Conservation (phyloP, 2,888 invertebrate species). For the Lymantria dispar region DNA sequence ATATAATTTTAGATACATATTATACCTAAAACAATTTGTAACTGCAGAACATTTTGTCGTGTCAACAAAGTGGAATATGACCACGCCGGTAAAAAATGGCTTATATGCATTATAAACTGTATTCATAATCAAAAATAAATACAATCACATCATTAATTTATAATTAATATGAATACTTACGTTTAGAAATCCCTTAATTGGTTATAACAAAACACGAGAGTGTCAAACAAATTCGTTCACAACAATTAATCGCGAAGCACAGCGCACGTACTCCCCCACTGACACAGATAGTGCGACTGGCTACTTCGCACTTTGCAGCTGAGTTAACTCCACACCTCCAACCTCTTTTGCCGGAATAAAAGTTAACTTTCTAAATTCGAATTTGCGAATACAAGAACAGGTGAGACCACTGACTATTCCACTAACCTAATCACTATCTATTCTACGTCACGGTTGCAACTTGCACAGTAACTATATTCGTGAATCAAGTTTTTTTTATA, state of each 20-base stretch:
- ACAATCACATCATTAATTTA: not conserved
- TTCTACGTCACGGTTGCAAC: slow-evolving; percentile 3
- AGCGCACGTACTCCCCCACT: slow-evolving; percentile 51
- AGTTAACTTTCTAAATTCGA: slow-evolving; percentile 76
- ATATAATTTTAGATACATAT: not conserved
- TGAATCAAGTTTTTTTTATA: too few species aligned
- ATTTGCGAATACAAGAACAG: slow-evolving; percentile 59
- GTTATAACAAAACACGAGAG: slow-evolving; percentile 21
- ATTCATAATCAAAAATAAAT: slow-evolving; percentile 15
- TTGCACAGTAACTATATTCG: not conserved
- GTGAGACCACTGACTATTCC: slow-evolving; percentile 27
- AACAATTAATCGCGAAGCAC: slow-evolving; percentile 11
- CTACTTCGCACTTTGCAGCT: slow-evolving; percentile 29
- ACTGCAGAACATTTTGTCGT: slow-evolving; percentile 15
- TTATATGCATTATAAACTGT: slow-evolving; percentile 12
- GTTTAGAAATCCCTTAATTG: slow-evolving; percentile 25
- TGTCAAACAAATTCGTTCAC: slow-evolving; percentile 28
- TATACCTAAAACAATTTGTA: not conserved
- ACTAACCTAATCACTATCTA: not conserved
- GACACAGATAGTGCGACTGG: slow-evolving; percentile 65
- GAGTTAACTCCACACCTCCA: slow-evolving; percentile 32
- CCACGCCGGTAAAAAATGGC: slow-evolving; percentile 19
- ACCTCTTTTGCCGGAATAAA: slow-evolving; percentile 67
- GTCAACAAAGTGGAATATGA: slow-evolving; percentile 34
- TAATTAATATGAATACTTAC: slow-evolving; percentile 21